These are phyloP conservation scores for Passer montanus DNA, from an alignment of 2,113 vertebrate species.

Conservation along the genomic window DNA sequence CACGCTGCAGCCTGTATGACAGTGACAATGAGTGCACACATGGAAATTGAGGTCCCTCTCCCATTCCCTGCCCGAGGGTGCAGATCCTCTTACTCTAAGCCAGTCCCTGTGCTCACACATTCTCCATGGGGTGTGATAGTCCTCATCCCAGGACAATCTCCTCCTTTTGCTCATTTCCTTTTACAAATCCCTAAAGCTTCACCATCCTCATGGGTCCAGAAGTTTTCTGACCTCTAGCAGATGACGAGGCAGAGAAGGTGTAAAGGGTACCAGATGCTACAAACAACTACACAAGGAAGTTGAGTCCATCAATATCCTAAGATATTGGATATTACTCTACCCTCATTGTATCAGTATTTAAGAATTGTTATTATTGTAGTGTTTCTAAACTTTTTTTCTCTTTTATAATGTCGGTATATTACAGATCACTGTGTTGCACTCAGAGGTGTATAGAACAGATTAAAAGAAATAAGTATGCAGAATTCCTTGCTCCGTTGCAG, in stretches of 20 bases:
- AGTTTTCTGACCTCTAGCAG: background rate
- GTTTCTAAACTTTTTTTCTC: background rate
- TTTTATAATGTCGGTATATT: background rate
- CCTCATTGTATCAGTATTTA: background rate
- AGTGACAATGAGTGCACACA: background rate
- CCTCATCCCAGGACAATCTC: background rate
- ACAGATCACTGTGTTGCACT: background rate
- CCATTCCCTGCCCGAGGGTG: background rate
- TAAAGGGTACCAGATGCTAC: background rate
- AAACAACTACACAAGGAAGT: background rate
- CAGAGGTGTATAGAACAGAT: background rate
- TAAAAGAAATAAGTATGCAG: background rate
- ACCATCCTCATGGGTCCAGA: background rate
- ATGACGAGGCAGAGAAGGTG: background rate
- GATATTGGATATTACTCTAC: background rate
- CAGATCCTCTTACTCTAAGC: background rate
- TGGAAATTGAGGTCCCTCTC: background rate
- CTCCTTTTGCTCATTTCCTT: background rate
- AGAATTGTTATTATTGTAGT: background rate
- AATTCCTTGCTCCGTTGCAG: background rate
- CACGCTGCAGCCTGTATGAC: background rate
- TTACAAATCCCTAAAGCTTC: background rate
- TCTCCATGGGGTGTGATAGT: background rate
- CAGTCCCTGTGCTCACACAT: background rate
- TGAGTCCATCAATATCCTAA: background rate